These are phyloP conservation scores for Phengaris alcon DNA, from an alignment of 2,888 invertebrate genomes.

Conservation along the genomic window DNA sequence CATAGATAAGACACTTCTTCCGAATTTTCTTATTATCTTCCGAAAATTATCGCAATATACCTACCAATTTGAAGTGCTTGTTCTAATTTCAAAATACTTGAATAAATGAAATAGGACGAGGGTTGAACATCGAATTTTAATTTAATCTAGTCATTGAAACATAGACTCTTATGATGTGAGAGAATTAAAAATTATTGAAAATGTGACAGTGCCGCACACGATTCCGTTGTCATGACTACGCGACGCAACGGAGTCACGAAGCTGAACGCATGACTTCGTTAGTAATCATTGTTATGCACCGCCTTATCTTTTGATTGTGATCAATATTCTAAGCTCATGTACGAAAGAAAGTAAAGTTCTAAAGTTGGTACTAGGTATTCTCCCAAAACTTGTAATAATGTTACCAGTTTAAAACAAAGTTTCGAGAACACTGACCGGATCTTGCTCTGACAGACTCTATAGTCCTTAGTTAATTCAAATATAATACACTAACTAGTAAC, in stretches of 20 bases:
- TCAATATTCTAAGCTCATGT: conserved; percentile 32
- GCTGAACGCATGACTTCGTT: conserved; percentile 37
- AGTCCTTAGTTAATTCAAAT: background rate
- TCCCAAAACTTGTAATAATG: background rate
- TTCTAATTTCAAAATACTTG: no score
- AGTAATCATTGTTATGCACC: conserved; percentile 36
- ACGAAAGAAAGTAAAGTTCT: conserved; percentile 20
- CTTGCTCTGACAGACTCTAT: background rate
- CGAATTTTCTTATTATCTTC: background rate
- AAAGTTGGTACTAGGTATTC: background rate
- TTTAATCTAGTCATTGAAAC: background rate
- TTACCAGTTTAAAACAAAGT: background rate
- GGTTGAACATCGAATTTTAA: background rate
- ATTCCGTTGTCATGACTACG: conserved; percentile 18
- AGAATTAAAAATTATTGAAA: conserved; percentile 13
- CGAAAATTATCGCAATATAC: no score
- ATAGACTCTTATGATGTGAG: background rate
- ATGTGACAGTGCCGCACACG: conserved; percentile 22
- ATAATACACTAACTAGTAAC: background rate
- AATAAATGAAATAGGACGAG: no score
- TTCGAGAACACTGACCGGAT: background rate
- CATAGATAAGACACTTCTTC: background rate
- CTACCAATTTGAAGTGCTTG: no score
- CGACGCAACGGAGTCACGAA: conserved; percentile 24
- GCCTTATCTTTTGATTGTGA: conserved; percentile 31